A percentile compares a stretch with the other conserved stretches of the same genome.
Conservation (phyloP, 2,888 invertebrate genomes). For the Lissocephala sabroskyi region DNA sequence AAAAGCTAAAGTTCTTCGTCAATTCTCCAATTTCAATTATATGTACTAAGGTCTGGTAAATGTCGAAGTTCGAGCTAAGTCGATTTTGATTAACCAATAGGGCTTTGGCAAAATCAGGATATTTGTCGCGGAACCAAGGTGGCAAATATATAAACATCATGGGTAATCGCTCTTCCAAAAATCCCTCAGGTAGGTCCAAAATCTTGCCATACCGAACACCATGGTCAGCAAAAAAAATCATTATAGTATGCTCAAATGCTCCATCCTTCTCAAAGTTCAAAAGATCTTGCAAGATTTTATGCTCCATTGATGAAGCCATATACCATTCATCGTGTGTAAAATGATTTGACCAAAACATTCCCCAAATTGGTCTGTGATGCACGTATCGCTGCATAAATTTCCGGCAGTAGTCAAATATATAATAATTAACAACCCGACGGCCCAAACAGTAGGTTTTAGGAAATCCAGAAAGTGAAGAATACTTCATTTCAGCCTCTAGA, state of each 20-base stretch:
- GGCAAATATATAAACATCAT: constrained; percentile 81
- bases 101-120: constrained; percentile 74
- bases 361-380: constrained; percentile 77
- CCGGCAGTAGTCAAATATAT: constrained; percentile 77
- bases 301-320: constrained; percentile 78
- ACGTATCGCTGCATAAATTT: constrained; percentile 78
- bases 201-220: constrained; percentile 82
- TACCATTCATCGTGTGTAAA: constrained; percentile 80
- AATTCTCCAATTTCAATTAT: constrained; percentile 74
- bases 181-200: constrained; percentile 77
- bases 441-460: constrained; percentile 77
- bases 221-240: constrained; percentile 83
- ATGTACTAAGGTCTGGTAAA: constrained; percentile 79
- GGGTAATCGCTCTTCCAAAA: constrained; percentile 83
- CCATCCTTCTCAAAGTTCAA: constrained; percentile 75
- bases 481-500: constrained; percentile 71
- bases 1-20: too few relatives aligned
- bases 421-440: constrained; percentile 76
- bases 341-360: constrained; percentile 83
- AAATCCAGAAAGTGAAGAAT: constrained; percentile 40
- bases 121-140: constrained; percentile 74
- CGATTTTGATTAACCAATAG: constrained; percentile 76
- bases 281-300: constrained; percentile 76
- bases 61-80: constrained; percentile 81
- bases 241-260: constrained; percentile 76